Evolutionary conservation across 2,113 vertebrate genomes (phyloP), one percentile per base, ranked within the genome.

Genomic region (Paramisgurnus dabryanus): DNA sequence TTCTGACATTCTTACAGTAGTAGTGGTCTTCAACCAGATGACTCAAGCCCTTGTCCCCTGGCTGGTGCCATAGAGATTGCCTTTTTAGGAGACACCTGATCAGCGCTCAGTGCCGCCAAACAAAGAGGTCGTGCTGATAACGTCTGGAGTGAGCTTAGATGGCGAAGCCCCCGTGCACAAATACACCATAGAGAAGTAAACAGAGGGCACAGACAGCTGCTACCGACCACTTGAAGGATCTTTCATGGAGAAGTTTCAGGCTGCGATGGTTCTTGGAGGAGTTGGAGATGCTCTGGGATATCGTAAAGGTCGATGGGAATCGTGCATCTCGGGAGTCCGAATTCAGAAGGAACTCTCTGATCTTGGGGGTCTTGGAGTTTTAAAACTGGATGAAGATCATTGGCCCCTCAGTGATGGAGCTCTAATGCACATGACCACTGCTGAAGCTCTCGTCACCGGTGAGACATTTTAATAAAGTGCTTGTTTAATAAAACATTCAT

Each of bases 381-480:
- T 95, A 4, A 95, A 93, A 80, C 89, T 97, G 8, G 95, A 95
- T 4, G 86, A 91, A 0, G 94, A 96, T 45, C 94, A 93, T 84
- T 99, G 98, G 97, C 96, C 96, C 0, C 90, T 97, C 79, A 98
- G 98, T 70, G 94, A 95, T 86, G 95, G 95, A 83, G 94, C 93
- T 0, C 60, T 96, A 87, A 97, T 99, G 97, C 97, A 95, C 88
- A 93, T 98, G 91, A 94, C 95, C 45, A 99, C 98, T 0, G 95
- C 96, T 0, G 92, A 95, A 87, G 95, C 96, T 65, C 94, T 99
- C 41, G 83, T 96, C 87, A 95, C 98, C 93, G 97, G 98, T 99
- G 91, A 88, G 80, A 34, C 43, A 45, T 45, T 45, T 45, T 8
- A 45, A 3, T 45, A 5, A 45, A 53, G 27, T 34, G 27, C 27